Base-by-base conservation (phyloP, 2,797 vertebrate genomes). In the Ctenopoma kingsleyae region DNA sequence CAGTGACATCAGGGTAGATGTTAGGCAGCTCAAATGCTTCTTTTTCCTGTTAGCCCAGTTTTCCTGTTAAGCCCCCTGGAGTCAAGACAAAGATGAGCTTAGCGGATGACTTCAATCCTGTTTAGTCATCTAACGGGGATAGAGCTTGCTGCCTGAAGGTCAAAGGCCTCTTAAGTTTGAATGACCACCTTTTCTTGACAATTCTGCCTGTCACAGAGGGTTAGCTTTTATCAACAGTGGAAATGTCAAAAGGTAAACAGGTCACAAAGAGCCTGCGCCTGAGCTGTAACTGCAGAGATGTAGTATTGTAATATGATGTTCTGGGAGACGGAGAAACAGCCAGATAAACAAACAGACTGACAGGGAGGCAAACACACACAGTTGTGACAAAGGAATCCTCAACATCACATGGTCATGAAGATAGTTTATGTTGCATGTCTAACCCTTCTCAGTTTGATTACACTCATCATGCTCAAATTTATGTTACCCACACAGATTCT, bases 401-500 rank as follows among this genome's bases (percentile, higher is more conserved):
- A 78, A 76, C 76, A 78, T 86, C 80, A 79, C 78, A 76, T 73
- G 67, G 68, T 72, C 66, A 19, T 48, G 60, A 47, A 69, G 70
- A 86, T 74, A 57, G 84, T 91, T 87, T 90, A 87, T 85, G 78
- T 85, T 35, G 63, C 67, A 84, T 75, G 80, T 86, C 84, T 58
- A 74, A 86, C 82, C 75, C 79, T 48, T 80, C 84, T 84, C 81
- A 62, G 74, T 88, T 80, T 88, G 88, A 91, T 89, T 90, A 89
- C 86, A 83, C 80, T 89, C 86, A 84, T 92, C 84, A 73, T 80
- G 80, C 74, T 91, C 81, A 87, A 86, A 88, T 91, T 86, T 87
- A 87, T 88, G 89, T 83, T 71, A 47, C 63, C 91, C 88, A 62
- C 87, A 87, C 80, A 83, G 84, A 90, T 90, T 88, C 84, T 86